Base-by-base conservation (phyloP, 2,797 vertebrate species). In the Myotis pilosus region DNA sequence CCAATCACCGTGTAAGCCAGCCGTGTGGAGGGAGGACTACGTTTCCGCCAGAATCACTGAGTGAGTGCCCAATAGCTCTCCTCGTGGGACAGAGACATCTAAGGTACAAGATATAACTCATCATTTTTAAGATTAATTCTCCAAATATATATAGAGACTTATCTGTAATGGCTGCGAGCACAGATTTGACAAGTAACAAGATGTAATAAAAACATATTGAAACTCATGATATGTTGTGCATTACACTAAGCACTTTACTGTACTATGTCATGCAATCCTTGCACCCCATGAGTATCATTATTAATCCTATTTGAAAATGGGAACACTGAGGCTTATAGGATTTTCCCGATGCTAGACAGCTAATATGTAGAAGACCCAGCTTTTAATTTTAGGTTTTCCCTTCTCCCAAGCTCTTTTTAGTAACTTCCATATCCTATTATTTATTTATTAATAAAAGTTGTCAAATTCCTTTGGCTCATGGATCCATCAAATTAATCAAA, bases 361-460 rank as follows among this genome's bases (percentile, higher is more conserved):
- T 72, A 64, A 82, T 74, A 60, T 60, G 15, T 23, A 72, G 55
- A 86, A 47, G 38, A 80, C 25, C 38, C 38, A 66, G 15, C 25
- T 78, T 88, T 88, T 92, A 78, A 92, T 72, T 69, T 33, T 41
- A 69, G 33, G 30, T 62, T 55, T 76, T 28, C 13, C 19, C 2
- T 62, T 92, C 12, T 75, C 25, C 28, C 83, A 93, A 83, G 15
- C 2, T 83, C 19, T 94, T 64, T 88, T 51, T 23, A 41, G 33
- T 38, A 91, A 89, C 9, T 66, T 22, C 22, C 23, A 51, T 55
- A n/a, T 76, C 30, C 19, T 75, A 68, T 12, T 66, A 51, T 44
- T 93, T 89, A 62, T 60, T 93, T 89, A 93, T 92, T 81, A 69
- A 19, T 71, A 25, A 82, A 89, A 66, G 38, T 66, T 51, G 71